A percentile compares a stretch with the other conserved stretches of the same genome.
Evolutionary conservation across 2,888 invertebrate genomes (phyloP).

Genomic region (Drosophila leonis): DNA sequence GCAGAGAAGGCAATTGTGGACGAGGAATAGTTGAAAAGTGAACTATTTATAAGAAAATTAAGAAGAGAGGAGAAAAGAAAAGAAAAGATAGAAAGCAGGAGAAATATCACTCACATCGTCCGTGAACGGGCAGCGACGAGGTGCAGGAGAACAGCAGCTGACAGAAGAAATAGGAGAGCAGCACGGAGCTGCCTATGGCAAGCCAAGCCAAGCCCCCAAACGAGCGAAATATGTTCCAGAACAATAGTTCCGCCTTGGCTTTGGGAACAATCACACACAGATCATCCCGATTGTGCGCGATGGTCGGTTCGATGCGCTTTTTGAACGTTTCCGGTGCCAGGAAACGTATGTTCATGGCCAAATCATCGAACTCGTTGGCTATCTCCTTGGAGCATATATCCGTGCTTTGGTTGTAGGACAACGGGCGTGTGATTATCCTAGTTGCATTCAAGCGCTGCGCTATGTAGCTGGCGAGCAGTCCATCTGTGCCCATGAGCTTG

Average conservation of each 20-base stretch:
- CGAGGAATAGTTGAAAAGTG: background rate
- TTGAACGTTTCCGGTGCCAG: constrained; percentile 86
- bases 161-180: constrained; percentile 69
- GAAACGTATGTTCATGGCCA: constrained; percentile 87
- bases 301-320: constrained; percentile 86
- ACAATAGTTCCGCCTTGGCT: constrained; percentile 86
- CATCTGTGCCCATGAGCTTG: constrained; percentile 84
- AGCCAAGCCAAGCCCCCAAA: constrained; percentile 81
- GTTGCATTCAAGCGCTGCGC: constrained; percentile 86
- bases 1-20: background rate
- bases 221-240: constrained; percentile 85
- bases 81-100: background rate
- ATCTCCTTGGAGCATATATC: constrained; percentile 79
- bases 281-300: constrained; percentile 87
- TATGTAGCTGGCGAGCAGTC: constrained; percentile 84
- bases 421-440: constrained; percentile 76
- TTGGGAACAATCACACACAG: constrained; percentile 87
- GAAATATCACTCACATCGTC: background rate
- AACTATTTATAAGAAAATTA: background rate
- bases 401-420: constrained; percentile 56
- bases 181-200: constrained; percentile 59
- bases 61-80: background rate
- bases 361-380: constrained; percentile 82
- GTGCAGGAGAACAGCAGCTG: constrained; percentile 26
- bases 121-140: background rate